These are phyloP conservation scores for Symphodus melops DNA, from an alignment of 2,113 vertebrate species.

Conservation along the genomic window DNA sequence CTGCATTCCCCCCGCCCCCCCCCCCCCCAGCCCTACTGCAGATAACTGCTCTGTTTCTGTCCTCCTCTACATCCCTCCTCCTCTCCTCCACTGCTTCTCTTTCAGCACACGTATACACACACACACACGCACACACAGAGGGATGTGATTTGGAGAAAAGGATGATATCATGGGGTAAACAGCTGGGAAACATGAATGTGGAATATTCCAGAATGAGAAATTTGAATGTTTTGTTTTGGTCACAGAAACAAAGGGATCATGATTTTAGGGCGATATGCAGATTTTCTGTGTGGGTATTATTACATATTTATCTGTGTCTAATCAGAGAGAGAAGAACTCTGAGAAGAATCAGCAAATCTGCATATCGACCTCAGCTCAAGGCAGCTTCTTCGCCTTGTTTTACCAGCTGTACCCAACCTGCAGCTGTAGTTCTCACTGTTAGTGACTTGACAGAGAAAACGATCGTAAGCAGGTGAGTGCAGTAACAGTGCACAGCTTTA, in stretches of 20 bases:
- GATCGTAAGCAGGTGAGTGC: no score
- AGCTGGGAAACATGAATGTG: neutral
- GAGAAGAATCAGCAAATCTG: no score
- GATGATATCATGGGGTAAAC: conserved; percentile 16
- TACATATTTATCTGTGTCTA: no score
- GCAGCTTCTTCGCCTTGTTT: no score
- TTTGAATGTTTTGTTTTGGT: neutral
- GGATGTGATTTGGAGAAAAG: conserved; percentile 4
- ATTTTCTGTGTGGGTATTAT: no score
- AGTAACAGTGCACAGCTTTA: no score
- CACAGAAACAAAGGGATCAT: neutral
- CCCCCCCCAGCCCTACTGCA: conserved; percentile 9
- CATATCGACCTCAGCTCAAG: no score
- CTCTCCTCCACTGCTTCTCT: neutral
- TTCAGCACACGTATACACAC: neutral
- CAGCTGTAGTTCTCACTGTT: no score
- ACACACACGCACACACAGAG: neutral
- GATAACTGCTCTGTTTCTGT: conserved; percentile 14
- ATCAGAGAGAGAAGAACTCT: no score
- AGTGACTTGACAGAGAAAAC: no score
- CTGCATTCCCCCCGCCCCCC: conserved; percentile 1
- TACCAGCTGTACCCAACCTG: no score
- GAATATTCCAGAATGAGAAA: neutral
- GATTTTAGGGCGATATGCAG: neutral
- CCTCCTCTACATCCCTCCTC: neutral